Evolutionary conservation across 1,140 invertebrate species (phyloP).

Genomic region (Rhynchophorus ferrugineus): DNA sequence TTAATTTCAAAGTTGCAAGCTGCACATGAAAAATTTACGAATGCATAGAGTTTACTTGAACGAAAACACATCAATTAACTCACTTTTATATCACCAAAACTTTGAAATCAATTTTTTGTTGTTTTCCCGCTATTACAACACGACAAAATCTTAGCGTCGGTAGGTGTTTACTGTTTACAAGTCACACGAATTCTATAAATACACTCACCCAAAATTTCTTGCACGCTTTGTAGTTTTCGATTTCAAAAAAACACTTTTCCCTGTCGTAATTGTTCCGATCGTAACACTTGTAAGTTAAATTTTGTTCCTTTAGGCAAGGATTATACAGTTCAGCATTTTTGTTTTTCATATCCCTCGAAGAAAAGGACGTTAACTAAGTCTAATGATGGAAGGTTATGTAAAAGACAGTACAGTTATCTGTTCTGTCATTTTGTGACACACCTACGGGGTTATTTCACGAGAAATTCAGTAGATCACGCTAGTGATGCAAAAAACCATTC

Average conservation of each 20-base stretch:
- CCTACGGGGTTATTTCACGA: no score
- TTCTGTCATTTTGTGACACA: no score
- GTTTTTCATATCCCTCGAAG: constrained; percentile 30
- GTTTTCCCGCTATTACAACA: constrained; percentile 12
- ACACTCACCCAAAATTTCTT: constrained; percentile 37
- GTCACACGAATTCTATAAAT: neutral
- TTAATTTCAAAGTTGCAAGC: no score
- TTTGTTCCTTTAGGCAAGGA: constrained; percentile 48
- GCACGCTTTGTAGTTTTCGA: constrained; percentile 59
- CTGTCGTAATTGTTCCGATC: constrained; percentile 51
- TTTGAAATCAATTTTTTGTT: neutral
- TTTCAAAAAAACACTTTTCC: constrained; percentile 52
- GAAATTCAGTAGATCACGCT: no score
- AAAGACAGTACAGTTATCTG: no score
- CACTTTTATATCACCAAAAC: constrained; percentile 1
- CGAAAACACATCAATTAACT: no score
- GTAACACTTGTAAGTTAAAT: constrained; percentile 51
- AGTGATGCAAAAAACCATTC: no score
- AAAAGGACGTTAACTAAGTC: no score
- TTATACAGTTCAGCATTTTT: constrained; percentile 40
- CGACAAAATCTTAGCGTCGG: neutral
- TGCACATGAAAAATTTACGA: no score
- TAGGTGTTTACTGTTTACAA: constrained; percentile 5
- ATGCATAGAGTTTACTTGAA: no score
- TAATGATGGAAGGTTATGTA: no score